Conservation (phyloP, 2,888 invertebrate genomes). For the Aphodius granarius region DNA sequence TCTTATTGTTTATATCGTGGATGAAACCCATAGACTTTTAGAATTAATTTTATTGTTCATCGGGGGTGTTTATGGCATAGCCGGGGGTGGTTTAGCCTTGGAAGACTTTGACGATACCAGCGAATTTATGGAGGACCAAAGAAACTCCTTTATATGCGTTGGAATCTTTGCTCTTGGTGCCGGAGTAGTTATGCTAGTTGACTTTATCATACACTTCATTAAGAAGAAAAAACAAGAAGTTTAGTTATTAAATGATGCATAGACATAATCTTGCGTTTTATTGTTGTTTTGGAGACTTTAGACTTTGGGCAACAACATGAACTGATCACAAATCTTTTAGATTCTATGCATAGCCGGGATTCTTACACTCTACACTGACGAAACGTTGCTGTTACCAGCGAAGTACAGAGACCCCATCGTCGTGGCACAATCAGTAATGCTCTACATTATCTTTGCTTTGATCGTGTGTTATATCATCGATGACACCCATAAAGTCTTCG, state of each 20-base stretch:
- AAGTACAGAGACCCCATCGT: neutral
- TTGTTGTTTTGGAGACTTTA: neutral
- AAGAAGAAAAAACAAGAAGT: conserved; percentile 1
- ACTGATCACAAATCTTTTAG: neutral
- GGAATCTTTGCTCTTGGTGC: neutral
- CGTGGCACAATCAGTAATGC: neutral
- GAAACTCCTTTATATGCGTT: neutral
- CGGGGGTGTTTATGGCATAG: conserved; percentile 26
- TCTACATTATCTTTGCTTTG: conserved; percentile 18
- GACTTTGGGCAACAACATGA: too few species aligned
- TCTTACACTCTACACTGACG: neutral
- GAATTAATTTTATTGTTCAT: conserved; percentile 26
- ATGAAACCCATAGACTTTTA: conserved; percentile 22
- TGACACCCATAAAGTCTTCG: conserved; percentile 20
- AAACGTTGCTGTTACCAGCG: neutral
- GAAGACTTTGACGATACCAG: neutral
- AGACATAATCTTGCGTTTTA: neutral
- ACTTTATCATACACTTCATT: conserved; percentile 3
- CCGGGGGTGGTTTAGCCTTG: conserved; percentile 19
- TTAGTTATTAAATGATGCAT: neutral
- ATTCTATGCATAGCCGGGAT: neutral
- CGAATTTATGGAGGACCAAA: neutral
- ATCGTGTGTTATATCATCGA: conserved; percentile 25
- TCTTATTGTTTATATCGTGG: conserved; percentile 27
- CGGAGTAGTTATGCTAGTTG: conserved; percentile 21